Percentiles rank a stretch among this genome's conserved stretches.
Conservation (phyloP, 2,113 vertebrate species). For the Ceyx margarethae region DNA sequence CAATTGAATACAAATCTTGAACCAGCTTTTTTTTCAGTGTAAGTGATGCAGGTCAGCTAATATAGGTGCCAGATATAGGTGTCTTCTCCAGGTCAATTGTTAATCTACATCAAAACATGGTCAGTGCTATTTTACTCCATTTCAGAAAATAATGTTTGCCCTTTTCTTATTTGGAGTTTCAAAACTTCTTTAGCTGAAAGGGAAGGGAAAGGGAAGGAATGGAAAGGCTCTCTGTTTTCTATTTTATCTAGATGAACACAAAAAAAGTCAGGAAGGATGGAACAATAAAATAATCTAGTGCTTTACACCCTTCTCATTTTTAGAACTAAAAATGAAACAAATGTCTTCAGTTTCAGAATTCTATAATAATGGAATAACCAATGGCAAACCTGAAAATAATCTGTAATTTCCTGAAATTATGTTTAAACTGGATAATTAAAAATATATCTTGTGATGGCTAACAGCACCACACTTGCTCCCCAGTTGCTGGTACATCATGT, state of each 20-base stretch:
- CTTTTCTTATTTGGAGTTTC: background rate
- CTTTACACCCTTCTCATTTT: background rate
- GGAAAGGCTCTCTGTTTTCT: background rate
- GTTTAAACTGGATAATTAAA: background rate
- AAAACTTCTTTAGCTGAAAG: background rate
- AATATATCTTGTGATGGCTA: background rate
- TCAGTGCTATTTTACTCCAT: background rate
- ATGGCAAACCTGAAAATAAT: background rate
- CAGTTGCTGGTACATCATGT: background rate
- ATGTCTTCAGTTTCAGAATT: background rate
- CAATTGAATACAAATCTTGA: background rate
- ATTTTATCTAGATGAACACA: rapidly evolving
- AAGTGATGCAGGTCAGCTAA: background rate
- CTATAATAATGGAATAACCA: background rate
- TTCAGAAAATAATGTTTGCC: background rate
- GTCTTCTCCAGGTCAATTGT: background rate
- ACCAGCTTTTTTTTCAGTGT: background rate
- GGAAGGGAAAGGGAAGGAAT: background rate
- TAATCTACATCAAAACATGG: background rate
- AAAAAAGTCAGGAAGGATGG: background rate
- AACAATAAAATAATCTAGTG: background rate
- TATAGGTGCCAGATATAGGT: background rate
- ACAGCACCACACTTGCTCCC: rapidly evolving
- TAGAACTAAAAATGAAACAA: background rate
- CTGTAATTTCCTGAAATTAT: background rate